phyloP scores from a whole-genome alignment of 2,888 invertebrate species.

The Agrilus biguttatus region DNA sequence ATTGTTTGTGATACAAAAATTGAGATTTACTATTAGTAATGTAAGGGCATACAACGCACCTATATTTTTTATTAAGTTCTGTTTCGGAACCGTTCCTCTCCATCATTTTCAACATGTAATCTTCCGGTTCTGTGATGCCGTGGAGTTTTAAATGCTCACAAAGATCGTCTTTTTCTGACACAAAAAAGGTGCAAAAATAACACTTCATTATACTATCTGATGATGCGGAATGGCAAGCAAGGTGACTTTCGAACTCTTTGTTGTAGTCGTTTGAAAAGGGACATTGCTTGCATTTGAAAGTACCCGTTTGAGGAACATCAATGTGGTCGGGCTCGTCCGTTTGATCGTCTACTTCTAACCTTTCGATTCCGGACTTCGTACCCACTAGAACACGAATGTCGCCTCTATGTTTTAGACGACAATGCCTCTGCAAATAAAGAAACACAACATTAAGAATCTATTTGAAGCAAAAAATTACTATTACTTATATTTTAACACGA shows the following conservation, averaged over 20 bases:
- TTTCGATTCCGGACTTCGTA: conserved; percentile 36
- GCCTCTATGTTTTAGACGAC: conserved; percentile 64
- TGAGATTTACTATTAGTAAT: conserved; percentile 77
- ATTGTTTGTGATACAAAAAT: conserved; percentile 74
- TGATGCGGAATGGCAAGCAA: conserved; percentile 54
- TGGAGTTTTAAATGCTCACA: conserved; percentile 53
- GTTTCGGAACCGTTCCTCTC: conserved; percentile 17
- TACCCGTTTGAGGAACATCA: conserved; percentile 27
- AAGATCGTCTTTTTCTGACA: conserved; percentile 52
- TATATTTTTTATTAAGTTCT: conserved; percentile 49
- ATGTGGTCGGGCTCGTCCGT: conserved; percentile 27
- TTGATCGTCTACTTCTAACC: conserved; percentile 28
- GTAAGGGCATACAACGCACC: conserved; percentile 70
- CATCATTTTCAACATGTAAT: conserved; percentile 35
- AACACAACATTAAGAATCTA: conserved; percentile 3
- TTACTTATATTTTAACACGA: background rate
- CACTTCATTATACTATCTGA: conserved; percentile 62
- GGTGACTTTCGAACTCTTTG: conserved; percentile 45
- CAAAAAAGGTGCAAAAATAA: conserved; percentile 67
- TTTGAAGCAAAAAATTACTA: too few species aligned
- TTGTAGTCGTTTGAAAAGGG: conserved; percentile 52
- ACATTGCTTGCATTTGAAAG: conserved; percentile 49
- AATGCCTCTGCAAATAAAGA: conserved; percentile 48
- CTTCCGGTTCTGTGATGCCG: conserved; percentile 44
- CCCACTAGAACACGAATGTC: conserved; percentile 51